phyloP scores from a whole-genome alignment of 2,113 vertebrate species.

The Ophthalmolycus amberensis region DNA sequence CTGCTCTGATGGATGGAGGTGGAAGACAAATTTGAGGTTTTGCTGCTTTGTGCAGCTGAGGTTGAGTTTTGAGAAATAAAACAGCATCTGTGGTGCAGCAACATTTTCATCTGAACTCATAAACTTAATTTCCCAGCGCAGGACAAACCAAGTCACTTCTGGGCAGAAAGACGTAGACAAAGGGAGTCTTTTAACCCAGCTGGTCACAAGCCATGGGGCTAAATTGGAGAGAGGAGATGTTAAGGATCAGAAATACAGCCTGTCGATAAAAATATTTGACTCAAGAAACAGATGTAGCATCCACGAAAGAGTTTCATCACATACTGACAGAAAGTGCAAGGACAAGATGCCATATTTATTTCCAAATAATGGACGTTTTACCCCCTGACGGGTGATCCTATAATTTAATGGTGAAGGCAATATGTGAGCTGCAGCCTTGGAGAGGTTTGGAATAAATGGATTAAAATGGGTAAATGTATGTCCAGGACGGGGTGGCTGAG shows the following conservation, averaged over 20 bases:
- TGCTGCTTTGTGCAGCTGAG: background rate
- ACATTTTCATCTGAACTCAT: background rate
- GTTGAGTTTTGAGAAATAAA: background rate
- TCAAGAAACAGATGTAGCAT: background rate
- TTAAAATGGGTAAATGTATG: background rate
- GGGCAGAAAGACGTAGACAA: background rate
- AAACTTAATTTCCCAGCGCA: background rate
- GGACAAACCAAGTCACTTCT: slow-evolving; percentile 2
- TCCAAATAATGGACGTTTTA: too few species aligned
- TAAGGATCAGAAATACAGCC: background rate
- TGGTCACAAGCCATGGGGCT: background rate
- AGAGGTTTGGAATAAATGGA: background rate
- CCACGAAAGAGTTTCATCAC: background rate
- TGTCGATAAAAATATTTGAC: background rate
- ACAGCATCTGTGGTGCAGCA: background rate
- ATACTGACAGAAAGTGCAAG: background rate
- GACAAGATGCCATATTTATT: background rate
- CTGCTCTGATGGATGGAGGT: slow-evolving; percentile 18
- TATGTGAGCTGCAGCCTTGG: background rate
- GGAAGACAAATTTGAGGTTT: background rate
- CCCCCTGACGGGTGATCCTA: background rate
- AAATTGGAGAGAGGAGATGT: background rate
- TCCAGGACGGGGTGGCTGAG: background rate
- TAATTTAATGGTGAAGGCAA: background rate
- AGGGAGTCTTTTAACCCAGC: background rate